phyloP scores from a whole-genome alignment of 2,797 vertebrate species.

The Clarias platycephalus region DNA sequence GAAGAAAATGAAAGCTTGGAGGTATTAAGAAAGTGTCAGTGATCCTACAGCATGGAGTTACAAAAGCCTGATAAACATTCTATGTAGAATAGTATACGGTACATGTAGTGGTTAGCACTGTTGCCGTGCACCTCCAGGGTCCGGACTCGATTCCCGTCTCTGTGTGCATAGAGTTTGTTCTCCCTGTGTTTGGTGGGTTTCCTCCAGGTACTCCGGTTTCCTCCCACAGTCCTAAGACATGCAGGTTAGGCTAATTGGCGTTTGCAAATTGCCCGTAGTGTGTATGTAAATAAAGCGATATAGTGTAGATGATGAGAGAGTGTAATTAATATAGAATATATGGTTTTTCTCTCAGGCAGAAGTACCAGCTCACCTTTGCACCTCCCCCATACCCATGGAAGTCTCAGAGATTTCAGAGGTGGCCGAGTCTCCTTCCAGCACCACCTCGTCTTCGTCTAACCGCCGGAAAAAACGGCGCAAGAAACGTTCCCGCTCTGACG shows the following conservation, averaged over 20 bases:
- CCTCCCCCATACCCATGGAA: slow-evolving; percentile 80
- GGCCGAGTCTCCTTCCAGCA: not conserved
- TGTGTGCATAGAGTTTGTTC: no score
- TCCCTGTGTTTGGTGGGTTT: no score
- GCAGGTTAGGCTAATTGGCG: no score
- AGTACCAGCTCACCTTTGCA: slow-evolving; percentile 79
- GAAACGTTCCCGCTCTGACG: slow-evolving; percentile 75
- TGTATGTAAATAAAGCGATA: no score
- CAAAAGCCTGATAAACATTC: not conserved
- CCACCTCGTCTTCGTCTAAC: slow-evolving; percentile 14
- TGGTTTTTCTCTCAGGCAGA: not conserved
- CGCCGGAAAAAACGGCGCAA: slow-evolving; percentile 74
- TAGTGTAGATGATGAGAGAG: no score
- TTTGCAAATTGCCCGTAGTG: no score
- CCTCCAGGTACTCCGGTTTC: no score
- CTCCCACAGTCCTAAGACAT: no score
- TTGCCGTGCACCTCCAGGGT: no score
- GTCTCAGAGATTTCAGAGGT: slow-evolving; percentile 48
- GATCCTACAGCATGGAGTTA: not conserved
- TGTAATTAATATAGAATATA: not conserved
- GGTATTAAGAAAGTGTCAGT: slow-evolving; percentile 54
- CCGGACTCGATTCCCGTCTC: no score
- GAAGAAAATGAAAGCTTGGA: slow-evolving; percentile 78
- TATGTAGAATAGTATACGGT: not conserved
- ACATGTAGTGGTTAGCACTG: no score